Base-by-base conservation (phyloP, 2,797 vertebrate species). In the Pantherophis alleghaniensis region DNA sequence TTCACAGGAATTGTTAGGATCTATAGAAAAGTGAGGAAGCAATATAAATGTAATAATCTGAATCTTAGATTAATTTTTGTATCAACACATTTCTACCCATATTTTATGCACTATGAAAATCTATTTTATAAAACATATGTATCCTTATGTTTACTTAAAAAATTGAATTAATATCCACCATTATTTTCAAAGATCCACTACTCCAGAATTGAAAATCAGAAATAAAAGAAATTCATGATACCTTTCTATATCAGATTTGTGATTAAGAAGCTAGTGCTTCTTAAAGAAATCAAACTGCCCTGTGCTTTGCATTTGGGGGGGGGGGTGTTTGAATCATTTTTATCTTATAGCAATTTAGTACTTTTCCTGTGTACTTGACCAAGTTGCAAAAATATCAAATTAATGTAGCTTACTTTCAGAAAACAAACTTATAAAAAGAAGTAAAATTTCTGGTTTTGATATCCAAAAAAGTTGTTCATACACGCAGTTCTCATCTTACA, bases 1-100 rank as follows among this genome's bases (percentile, higher is more conserved):
- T 98, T 99, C 94, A 99, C 99, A 53, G 99, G 99, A 96, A 99
- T 98, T 87, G 99, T 99, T 96, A 99, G 98, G 97, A 99, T 99
- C 99, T 99, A 97, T 69, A 92, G 94, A 12, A 24, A 83, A 26
- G 14, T 10, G 92, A 7, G 28, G 88, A 95, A 55, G 7, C 5
- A 66, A n/a, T 7, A 37, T 92, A 37, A 87, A 56, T 53, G 28
- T 11, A 2, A 0, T 89, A 26, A 89, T 7, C 20, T n/a, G 61
- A 0, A 89, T 83, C 86, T 86, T 55, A 92, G 37, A 10, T 56
- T 53, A 91, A 60, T 90, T 1, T 32, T 56, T 92, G 18, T 91
- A 66, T 2, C 20, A 88, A 57, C 5, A 37, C 5, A 79, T 11
- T 69, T 87, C 2, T 22, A 63, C 47, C 14, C 32, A 61, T 53